A percentile compares a stretch with the other conserved stretches of the same genome.
Conservation (phyloP, 2,797 vertebrate species). For the Scyliorhinus canicula region DNA sequence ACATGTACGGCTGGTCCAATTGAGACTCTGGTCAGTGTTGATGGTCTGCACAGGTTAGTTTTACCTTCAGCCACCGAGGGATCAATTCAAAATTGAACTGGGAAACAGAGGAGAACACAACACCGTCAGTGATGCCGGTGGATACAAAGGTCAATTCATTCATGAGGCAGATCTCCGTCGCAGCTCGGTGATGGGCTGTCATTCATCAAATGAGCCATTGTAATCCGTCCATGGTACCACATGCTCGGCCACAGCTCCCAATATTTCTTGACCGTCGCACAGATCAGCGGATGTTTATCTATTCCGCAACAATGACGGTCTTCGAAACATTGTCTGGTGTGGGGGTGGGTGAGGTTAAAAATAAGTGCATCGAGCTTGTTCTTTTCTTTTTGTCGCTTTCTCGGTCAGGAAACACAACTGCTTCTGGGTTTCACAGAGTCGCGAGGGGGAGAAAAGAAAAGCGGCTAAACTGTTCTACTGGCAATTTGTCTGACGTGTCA, state of each 20-base stretch:
- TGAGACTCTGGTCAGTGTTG: background rate
- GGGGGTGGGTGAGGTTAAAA: background rate
- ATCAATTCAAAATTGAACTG: background rate
- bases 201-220: constrained; percentile 18
- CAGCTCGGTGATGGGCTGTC: background rate
- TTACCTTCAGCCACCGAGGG: background rate
- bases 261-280: background rate
- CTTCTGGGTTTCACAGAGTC: background rate
- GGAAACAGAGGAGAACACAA: background rate
- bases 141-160: constrained; percentile 2
- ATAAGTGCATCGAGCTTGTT: background rate
- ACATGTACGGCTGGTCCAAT: background rate
- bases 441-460: background rate
- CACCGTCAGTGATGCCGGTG: background rate
- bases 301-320: background rate
- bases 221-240: constrained; percentile 15
- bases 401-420: background rate
- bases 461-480: background rate
- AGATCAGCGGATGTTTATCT: background rate
- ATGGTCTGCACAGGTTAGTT: background rate
- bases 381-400: background rate
- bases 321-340: background rate
- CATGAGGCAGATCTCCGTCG: background rate
- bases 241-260: background rate
- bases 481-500: background rate